Conservation (phyloP, 2,113 vertebrate genomes). For the Mungos mungo region DNA sequence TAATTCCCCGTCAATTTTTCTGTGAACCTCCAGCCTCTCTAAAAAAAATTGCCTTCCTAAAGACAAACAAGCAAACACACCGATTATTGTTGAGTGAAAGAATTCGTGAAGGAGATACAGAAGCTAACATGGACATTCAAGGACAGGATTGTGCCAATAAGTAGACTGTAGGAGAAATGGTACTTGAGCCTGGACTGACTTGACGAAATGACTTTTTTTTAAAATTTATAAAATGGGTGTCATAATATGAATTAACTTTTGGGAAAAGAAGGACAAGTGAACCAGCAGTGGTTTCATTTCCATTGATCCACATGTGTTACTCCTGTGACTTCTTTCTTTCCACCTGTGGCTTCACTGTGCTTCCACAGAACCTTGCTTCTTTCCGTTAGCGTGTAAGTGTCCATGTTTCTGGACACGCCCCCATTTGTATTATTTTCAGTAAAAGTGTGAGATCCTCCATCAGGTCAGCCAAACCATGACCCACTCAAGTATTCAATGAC, state of each 20-base stretch:
- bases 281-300: not conserved
- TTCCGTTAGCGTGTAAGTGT: fast-evolving
- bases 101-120: not conserved
- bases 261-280: not conserved
- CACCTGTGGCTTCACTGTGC: not conserved
- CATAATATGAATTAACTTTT: not conserved
- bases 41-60: not conserved
- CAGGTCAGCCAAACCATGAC: not conserved
- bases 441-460: not conserved
- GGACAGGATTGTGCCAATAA: not conserved
- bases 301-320: fast-evolving
- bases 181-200: not conserved
- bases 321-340: not conserved
- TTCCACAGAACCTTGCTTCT: not conserved
- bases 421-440: not conserved
- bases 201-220: not conserved
- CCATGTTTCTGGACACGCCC: not conserved
- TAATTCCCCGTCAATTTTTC: not conserved
- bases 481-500: not conserved
- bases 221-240: not conserved
- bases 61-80: not conserved
- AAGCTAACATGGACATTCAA: not conserved
- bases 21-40: not conserved
- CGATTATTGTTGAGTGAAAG: not conserved
- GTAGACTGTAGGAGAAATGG: not conserved